Evolutionary conservation across 2,888 invertebrate species (phyloP).

Genomic region (Archaeoteleia sp.): DNA sequence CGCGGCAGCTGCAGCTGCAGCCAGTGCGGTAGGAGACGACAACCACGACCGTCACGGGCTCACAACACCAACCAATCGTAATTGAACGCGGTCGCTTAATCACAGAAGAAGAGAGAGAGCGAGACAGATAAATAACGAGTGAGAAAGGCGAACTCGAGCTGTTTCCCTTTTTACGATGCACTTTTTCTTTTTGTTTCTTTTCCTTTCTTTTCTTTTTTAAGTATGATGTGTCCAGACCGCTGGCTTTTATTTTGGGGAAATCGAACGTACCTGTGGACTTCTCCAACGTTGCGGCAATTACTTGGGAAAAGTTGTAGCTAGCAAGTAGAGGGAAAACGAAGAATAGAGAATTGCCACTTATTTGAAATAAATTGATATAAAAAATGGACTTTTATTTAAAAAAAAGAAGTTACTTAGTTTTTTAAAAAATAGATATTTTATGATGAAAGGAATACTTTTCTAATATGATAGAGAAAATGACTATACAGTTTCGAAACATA

Average conservation of each 20-base stretch:
- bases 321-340: conserved; percentile 18
- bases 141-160: conserved; percentile 1
- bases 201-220: neutral
- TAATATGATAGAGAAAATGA: no score
- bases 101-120: conserved; percentile 23
- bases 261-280: conserved; percentile 25
- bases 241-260: conserved; percentile 26
- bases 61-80: conserved; percentile 37
- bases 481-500: no score
- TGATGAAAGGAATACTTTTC: no score
- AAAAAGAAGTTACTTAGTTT: no score
- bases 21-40: conserved; percentile 29
- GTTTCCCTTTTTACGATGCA: neutral
- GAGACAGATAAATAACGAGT: neutral
- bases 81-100: conserved; percentile 52
- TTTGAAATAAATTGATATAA: conserved; percentile 11
- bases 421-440: no score
- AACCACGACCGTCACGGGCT: conserved; percentile 21
- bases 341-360: conserved; percentile 8
- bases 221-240: conserved; percentile 4
- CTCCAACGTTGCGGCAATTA: conserved; percentile 37
- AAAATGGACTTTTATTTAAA: conserved; percentile 3
- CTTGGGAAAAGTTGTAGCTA: conserved; percentile 26
- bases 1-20: conserved; percentile 44
- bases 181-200: neutral